Percentiles rank a stretch among this genome's conserved stretches.
phyloP scores from a whole-genome alignment of 2,113 vertebrate species.

The Tinamus guttatus region DNA sequence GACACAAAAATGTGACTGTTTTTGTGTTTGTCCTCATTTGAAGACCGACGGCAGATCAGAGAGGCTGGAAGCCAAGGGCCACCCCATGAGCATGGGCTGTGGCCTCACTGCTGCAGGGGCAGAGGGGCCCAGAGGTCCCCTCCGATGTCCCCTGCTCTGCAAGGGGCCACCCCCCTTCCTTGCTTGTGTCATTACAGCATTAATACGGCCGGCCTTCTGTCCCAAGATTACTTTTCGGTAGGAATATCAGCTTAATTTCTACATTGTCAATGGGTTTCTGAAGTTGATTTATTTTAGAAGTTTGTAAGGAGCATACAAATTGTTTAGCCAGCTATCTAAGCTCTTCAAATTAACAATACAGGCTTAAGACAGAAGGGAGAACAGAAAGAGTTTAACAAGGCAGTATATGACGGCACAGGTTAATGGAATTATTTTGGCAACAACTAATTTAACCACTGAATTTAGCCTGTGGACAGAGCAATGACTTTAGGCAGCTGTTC shows the following conservation, averaged over 20 bases:
- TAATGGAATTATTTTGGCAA: constrained; percentile 47
- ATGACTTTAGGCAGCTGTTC: not conserved
- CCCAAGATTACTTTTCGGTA: not conserved
- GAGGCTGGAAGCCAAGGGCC: not conserved
- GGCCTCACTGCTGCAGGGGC: not conserved
- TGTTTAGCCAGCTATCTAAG: constrained; percentile 6
- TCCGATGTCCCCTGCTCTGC: not conserved
- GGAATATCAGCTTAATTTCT: not conserved
- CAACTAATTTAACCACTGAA: constrained; percentile 47
- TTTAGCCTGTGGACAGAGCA: not conserved
- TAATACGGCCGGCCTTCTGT: not conserved
- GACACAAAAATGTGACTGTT: not conserved
- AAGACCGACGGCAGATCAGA: not conserved
- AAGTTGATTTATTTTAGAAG: not conserved
- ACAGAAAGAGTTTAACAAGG: constrained; percentile 27
- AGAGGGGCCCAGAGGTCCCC: not conserved
- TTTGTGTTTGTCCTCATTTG: not conserved
- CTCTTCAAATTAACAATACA: constrained; percentile 11
- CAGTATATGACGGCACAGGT: not conserved
- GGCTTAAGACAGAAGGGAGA: not conserved
- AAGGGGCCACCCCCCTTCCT: not conserved
- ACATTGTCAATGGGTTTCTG: not conserved
- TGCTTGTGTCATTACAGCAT: not conserved
- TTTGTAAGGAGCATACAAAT: not conserved
- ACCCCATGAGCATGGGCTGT: not conserved